Evolutionary conservation across 23 tunicate species (phyloP).

Genomic region (Halocynthia roretzi): DNA sequence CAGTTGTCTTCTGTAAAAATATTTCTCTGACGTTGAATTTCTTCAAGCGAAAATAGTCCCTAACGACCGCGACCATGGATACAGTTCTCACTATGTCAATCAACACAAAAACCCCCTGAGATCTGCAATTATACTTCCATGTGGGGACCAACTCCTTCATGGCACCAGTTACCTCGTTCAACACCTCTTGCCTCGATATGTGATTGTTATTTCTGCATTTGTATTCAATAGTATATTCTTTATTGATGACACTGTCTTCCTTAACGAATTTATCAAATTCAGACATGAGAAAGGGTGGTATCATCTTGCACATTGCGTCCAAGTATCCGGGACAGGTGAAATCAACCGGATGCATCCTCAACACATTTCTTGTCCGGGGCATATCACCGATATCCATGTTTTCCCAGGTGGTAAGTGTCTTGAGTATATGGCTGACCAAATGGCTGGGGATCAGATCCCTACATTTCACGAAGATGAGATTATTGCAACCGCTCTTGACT

Average conservation of each 20-base stretch:
- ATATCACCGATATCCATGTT: neutral
- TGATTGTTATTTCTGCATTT: slow-evolving; percentile 59
- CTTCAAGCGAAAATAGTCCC: slow-evolving; percentile 35
- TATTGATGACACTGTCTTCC: slow-evolving; percentile 2
- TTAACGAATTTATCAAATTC: slow-evolving; percentile 26
- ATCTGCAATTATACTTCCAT: slow-evolving; percentile 73
- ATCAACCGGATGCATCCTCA: slow-evolving; percentile 75
- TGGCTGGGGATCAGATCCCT: slow-evolving; percentile 38
- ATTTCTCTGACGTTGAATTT: slow-evolving; percentile 64
- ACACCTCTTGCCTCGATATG: slow-evolving; percentile 27
- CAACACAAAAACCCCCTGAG: slow-evolving; percentile 22
- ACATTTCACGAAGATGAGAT: slow-evolving; percentile 41
- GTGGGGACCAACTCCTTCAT: slow-evolving; percentile 10
- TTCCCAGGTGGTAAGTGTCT: slow-evolving; percentile 6
- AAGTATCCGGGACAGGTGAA: slow-evolving; percentile 44
- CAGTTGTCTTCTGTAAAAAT: neutral
- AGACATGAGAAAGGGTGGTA: slow-evolving; percentile 30
- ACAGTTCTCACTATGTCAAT: slow-evolving; percentile 52
- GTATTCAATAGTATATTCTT: slow-evolving; percentile 47
- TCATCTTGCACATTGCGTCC: slow-evolving; percentile 19
- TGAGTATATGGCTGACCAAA: slow-evolving; percentile 30
- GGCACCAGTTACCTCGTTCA: slow-evolving; percentile 22
- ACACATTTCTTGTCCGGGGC: slow-evolving; percentile 28
- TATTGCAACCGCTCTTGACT: slow-evolving; percentile 69
- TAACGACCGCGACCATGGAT: slow-evolving; percentile 41